Conservation (phyloP, 2,797 vertebrate genomes). For the Hemitrygon akajei region DNA sequence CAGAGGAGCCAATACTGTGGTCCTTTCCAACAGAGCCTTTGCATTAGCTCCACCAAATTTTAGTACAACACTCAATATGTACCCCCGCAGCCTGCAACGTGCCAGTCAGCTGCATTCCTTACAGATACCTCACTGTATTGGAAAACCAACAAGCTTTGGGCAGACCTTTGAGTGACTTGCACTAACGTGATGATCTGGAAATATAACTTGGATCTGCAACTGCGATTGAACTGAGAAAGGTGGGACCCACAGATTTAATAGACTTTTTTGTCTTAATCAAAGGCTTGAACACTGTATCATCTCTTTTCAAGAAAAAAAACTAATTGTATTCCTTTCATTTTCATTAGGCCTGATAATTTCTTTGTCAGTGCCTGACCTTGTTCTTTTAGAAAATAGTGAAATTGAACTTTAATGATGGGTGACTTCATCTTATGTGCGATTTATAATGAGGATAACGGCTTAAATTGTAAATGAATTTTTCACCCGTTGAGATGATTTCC, state of each 20-base stretch:
- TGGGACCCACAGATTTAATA: background rate
- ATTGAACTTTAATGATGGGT: constrained; percentile 18
- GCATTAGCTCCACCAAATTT: too few species aligned
- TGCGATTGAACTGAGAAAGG: background rate
- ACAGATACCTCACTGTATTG: too few species aligned
- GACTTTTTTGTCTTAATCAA: background rate
- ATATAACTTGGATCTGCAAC: background rate
- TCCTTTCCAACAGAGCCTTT: too few species aligned
- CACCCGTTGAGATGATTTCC: background rate
- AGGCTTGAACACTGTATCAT: background rate
- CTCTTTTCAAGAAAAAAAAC: background rate
- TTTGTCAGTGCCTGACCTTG: constrained; percentile 16
- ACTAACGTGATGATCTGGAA: too few species aligned
- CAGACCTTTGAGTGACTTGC: too few species aligned
- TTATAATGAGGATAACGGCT: background rate
- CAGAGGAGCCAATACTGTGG: too few species aligned
- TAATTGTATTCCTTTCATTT: background rate
- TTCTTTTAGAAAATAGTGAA: background rate
- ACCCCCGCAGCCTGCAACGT: too few species aligned
- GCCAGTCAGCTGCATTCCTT: too few species aligned
- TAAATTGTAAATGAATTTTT: background rate
- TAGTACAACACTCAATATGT: too few species aligned
- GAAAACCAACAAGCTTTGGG: too few species aligned
- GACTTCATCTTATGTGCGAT: background rate
- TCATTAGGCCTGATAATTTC: background rate